A percentile compares a stretch with the other conserved stretches of the same genome.
Conservation (phyloP, 2,797 vertebrate species). For the Alcedo quadribrachys region DNA sequence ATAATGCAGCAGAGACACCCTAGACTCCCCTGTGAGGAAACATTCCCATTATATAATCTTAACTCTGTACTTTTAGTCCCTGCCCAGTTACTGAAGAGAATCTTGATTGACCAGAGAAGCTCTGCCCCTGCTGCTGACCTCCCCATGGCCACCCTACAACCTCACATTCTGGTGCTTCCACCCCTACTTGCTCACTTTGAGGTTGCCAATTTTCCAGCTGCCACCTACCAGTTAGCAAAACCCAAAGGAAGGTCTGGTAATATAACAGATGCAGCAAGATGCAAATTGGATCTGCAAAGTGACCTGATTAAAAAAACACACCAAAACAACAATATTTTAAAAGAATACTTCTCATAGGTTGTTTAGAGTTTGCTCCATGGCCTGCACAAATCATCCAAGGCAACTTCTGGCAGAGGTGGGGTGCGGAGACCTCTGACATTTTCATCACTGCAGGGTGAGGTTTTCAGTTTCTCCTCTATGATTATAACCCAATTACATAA, state of each 20-base stretch:
- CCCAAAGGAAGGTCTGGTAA: not conserved
- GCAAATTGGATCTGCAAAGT: not conserved
- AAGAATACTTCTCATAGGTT: not conserved
- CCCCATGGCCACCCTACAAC: not conserved
- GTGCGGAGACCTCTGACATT: not conserved
- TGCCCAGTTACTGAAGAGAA: not conserved
- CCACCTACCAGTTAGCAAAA: not conserved
- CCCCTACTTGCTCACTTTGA: not conserved
- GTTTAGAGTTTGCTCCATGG: not conserved
- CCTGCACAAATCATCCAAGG: not conserved
- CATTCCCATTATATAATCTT: not conserved
- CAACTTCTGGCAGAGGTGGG: not conserved
- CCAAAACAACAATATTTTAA: not conserved
- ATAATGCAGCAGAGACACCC: not conserved
- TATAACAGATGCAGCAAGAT: not conserved
- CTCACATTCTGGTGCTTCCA: not conserved
- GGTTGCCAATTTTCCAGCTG: not conserved
- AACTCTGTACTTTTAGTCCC: not conserved
- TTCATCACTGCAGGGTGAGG: not conserved
- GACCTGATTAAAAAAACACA: not conserved
- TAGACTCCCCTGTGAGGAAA: not conserved
- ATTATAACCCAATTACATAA: slow-evolving; percentile 28
- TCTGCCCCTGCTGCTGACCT: not conserved
- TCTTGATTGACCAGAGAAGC: fast-evolving
- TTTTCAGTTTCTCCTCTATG: slow-evolving; percentile 19